A percentile compares a stretch with the other conserved stretches of the same genome.
Evolutionary conservation across 2,113 vertebrate genomes (phyloP).

Genomic region (Erythrolamprus reginae): DNA sequence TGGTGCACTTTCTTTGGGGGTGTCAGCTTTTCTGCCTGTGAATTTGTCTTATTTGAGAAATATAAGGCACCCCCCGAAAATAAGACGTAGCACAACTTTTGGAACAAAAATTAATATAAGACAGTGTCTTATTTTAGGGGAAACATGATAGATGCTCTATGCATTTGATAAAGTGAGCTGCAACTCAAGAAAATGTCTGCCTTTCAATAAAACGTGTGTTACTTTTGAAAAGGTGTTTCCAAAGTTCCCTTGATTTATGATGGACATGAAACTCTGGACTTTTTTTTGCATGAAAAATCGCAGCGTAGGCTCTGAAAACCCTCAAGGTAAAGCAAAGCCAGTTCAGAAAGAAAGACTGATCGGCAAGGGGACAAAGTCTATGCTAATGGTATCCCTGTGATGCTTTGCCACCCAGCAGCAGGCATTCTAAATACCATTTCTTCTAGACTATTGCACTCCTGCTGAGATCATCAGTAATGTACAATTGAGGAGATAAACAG

Average conservation of each 20-base stretch:
- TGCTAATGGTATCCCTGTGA: neutral
- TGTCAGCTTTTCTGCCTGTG: too few species aligned
- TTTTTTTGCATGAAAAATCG: neutral
- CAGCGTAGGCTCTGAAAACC: neutral
- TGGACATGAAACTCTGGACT: neutral
- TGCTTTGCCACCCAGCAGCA: neutral
- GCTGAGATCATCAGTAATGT: neutral
- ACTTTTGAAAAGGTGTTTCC: neutral
- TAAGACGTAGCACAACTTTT: too few species aligned
- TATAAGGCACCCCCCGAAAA: too few species aligned
- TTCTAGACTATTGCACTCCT: neutral
- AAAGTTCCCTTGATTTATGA: neutral
- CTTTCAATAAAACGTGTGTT: neutral
- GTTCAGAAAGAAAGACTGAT: neutral
- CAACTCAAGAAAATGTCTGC: neutral
- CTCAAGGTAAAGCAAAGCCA: neutral
- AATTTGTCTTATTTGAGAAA: too few species aligned
- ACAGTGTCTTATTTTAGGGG: too few species aligned
- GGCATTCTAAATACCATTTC: neutral
- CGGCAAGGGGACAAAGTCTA: neutral
- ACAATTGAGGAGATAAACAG: conserved; percentile 13
- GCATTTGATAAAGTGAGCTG: neutral
- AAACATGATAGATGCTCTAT: neutral
- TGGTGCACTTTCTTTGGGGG: too few species aligned
- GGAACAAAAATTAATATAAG: too few species aligned